Evolutionary conservation across 2,113 vertebrate genomes (phyloP).

Genomic region (Hyaena hyaena): DNA sequence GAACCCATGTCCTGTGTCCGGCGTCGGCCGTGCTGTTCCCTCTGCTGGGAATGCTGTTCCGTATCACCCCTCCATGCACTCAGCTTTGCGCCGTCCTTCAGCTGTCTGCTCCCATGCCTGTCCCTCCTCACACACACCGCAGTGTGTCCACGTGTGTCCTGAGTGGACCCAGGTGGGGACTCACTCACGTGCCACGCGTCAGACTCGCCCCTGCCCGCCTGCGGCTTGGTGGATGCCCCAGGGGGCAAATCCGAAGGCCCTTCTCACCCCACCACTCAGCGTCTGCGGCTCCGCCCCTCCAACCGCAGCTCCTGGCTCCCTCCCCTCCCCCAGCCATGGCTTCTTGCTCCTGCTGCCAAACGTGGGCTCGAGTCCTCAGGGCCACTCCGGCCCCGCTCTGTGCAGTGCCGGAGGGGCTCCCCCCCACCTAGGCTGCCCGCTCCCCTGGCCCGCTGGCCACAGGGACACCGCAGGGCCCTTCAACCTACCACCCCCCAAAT

Average conservation of each 20-base stretch:
- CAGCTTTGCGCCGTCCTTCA: too few species aligned
- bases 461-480: background rate
- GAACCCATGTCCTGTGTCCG: accelerated
- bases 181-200: accelerated
- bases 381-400: accelerated
- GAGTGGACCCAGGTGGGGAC: accelerated
- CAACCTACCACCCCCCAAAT: accelerated
- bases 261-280: accelerated
- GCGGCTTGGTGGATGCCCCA: too few species aligned
- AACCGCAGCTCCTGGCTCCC: background rate
- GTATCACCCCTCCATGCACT: background rate
- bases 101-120: accelerated
- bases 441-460: background rate
- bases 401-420: background rate
- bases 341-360: background rate
- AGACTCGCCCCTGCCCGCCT: background rate
- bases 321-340: accelerated
- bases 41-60: background rate
- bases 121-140: accelerated
- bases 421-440: background rate
- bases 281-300: background rate
- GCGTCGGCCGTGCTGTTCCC: accelerated
- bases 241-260: background rate
- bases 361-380: background rate
- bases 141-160: accelerated